Percentiles rank a stretch among this genome's conserved stretches.
Conservation (phyloP, 2,113 vertebrate species). For the Dendrocopos noguchii region DNA sequence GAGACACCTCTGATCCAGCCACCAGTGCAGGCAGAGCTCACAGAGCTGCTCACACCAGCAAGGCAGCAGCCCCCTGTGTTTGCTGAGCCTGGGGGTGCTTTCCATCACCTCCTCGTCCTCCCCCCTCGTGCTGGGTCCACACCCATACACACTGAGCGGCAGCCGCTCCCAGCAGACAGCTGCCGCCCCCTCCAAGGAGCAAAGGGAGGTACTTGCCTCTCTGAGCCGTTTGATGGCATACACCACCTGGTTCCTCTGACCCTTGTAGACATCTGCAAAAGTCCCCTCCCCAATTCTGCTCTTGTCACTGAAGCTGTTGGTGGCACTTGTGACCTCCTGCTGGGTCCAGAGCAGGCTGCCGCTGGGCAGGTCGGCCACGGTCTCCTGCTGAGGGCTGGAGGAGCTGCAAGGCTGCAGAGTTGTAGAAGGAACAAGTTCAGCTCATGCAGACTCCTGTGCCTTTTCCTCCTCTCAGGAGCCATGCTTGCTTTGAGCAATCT, state of each 20-base stretch:
- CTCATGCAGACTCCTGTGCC: neutral
- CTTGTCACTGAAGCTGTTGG: slow-evolving; percentile 68
- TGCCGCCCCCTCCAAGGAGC: neutral
- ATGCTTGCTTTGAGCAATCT: neutral
- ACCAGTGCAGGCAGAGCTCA: neutral
- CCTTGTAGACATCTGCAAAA: slow-evolving; percentile 76
- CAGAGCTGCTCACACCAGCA: neutral
- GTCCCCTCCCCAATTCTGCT: slow-evolving; percentile 69
- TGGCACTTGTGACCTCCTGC: slow-evolving; percentile 70
- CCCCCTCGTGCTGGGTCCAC: neutral
- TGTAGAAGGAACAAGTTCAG: slow-evolving; percentile 30
- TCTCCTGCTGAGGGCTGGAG: slow-evolving; percentile 65
- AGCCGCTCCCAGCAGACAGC: neutral
- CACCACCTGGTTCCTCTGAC: slow-evolving; percentile 53
- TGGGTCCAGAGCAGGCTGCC: slow-evolving; percentile 73
- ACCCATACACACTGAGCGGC: neutral
- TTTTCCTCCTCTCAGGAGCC: neutral
- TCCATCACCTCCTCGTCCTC: neutral
- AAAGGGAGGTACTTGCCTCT: slow-evolving; percentile 57
- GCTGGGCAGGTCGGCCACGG: neutral
- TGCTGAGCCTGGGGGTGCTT: neutral
- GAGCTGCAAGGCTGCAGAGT: slow-evolving; percentile 55
- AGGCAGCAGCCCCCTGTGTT: neutral
- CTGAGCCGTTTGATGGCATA: slow-evolving; percentile 77
- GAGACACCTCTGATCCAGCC: neutral